phyloP scores from a whole-genome alignment of 2,113 vertebrate genomes.

The Hypocryptadius cinnamomeus region DNA sequence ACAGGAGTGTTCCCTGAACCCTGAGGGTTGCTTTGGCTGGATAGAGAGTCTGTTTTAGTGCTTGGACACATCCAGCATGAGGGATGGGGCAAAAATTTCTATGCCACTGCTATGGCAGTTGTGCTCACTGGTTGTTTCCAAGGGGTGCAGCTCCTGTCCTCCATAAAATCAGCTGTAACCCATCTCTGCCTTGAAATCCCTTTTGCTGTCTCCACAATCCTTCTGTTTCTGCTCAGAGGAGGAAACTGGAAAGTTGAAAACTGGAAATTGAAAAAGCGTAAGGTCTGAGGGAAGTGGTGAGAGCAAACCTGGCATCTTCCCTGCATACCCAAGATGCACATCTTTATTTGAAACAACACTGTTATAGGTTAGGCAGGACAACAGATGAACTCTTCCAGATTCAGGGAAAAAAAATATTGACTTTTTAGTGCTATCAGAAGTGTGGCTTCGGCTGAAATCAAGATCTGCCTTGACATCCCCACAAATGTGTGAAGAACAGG shows the following conservation, averaged over 20 bases:
- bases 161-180: not conserved
- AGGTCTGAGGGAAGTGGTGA: not conserved
- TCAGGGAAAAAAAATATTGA: not conserved
- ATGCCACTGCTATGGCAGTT: rapidly evolving
- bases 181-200: not conserved
- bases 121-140: not conserved
- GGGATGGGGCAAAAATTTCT: not conserved
- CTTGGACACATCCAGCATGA: not conserved
- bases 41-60: not conserved
- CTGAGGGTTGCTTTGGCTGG: not conserved
- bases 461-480: not conserved
- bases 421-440: not conserved
- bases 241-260: not conserved
- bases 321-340: rapidly evolving
- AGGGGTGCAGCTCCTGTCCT: not conserved
- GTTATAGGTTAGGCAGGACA: not conserved
- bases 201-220: not conserved
- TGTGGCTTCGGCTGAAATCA: not conserved
- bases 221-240: not conserved
- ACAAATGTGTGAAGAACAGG: not conserved
- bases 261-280: not conserved
- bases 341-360: not conserved
- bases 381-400: not conserved
- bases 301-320: not conserved
- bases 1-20: not conserved